A percentile compares a stretch with the other conserved stretches of the same genome.
phyloP scores from a whole-genome alignment of 1,140 invertebrate genomes.

The Rhagoletis pomonella region DNA sequence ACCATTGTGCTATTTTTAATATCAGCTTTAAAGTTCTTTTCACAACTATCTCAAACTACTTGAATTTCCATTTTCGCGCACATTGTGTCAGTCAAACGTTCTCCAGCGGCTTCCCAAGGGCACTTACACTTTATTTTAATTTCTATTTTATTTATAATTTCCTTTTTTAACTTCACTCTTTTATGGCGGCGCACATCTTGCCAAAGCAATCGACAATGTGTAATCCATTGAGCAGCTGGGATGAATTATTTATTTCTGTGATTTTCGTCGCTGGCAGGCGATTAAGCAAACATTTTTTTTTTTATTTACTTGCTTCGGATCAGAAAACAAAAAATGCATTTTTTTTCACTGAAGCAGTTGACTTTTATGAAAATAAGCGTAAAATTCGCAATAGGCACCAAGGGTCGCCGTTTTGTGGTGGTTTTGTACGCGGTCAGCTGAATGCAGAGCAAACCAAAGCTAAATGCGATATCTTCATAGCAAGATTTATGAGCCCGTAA shows the following conservation, averaged over 20 bases:
- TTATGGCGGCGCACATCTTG: neutral
- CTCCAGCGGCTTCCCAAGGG: neutral
- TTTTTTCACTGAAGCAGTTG: neutral
- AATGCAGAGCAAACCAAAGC: neutral
- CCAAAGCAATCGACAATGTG: neutral
- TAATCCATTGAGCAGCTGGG: neutral
- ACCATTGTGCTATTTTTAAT: too few relatives aligned
- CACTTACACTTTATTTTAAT: slow-evolving; percentile 33
- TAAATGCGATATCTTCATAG: slow-evolving; percentile 46
- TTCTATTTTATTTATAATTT: slow-evolving; percentile 46
- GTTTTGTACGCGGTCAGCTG: neutral
- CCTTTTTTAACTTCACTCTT: neutral
- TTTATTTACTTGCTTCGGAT: neutral
- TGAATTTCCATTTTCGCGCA: neutral
- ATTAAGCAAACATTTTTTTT: neutral
- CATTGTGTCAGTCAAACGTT: neutral
- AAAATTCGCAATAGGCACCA: neutral
- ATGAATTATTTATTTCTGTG: slow-evolving; percentile 49
- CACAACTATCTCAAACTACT: too few relatives aligned
- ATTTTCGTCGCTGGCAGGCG: slow-evolving; percentile 19
- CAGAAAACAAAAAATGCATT: neutral
- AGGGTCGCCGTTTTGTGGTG: neutral
- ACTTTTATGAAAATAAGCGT: slow-evolving; percentile 30
- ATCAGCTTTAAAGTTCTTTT: too few relatives aligned
- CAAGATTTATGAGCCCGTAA: slow-evolving; percentile 45